Conservation (phyloP, 2,888 invertebrate genomes). For the Pollenia amentaria region DNA sequence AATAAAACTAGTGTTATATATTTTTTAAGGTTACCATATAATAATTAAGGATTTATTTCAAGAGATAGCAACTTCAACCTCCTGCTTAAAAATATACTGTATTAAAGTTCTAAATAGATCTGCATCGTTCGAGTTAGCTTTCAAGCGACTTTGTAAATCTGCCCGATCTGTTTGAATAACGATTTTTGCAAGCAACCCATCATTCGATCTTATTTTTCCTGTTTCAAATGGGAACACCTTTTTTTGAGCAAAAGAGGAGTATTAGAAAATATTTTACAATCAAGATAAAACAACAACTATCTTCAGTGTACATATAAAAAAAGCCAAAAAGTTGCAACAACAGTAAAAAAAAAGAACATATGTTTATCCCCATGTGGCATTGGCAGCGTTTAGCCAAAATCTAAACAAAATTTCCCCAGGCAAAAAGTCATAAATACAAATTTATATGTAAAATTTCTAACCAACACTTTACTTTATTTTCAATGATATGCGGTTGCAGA, state of each 20-base stretch:
- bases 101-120: too few species aligned
- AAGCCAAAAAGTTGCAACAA: slow-evolving; percentile 16
- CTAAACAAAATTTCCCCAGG: slow-evolving; percentile 57
- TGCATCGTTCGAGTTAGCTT: too few species aligned
- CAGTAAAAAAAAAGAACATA: slow-evolving; percentile 29
- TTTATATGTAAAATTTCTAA: slow-evolving; percentile 3
- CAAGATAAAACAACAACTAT: slow-evolving; percentile 8
- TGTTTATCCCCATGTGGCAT: slow-evolving; percentile 57
- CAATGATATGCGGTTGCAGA: neutral
- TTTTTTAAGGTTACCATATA: neutral
- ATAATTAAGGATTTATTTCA: too few species aligned
- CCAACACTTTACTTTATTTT: neutral
- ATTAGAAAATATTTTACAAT: slow-evolving; percentile 30
- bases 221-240: neutral
- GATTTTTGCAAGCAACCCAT: too few species aligned
- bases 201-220: too few species aligned
- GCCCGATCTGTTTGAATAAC: too few species aligned
- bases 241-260: neutral
- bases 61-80: too few species aligned
- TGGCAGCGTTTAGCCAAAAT: slow-evolving; percentile 51
- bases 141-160: too few species aligned
- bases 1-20: slow-evolving; percentile 34
- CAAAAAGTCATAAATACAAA: slow-evolving; percentile 52
- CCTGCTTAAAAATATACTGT: too few species aligned
- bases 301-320: neutral